Evolutionary conservation across 2,797 vertebrate genomes (phyloP), one percentile per base, ranked within the genome.

Genomic region (Schizopygopsis pylzovi): DNA sequence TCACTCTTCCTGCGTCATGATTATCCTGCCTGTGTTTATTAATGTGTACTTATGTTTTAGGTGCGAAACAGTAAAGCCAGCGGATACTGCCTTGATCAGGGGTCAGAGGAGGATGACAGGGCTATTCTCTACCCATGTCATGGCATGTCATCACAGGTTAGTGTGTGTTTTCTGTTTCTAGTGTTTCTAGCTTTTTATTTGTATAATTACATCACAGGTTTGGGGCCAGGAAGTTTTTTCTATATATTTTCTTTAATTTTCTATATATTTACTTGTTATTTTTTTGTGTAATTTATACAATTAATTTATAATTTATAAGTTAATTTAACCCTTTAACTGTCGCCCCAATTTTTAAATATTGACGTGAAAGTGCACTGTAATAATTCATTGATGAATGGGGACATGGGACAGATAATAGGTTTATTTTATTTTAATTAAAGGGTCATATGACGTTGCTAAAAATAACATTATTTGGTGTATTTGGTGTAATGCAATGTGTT

Each of bases 51-150:
- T 61, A 33, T 63, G 59, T 39, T 79, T 56, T 45, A 99, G 98
- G 98, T 99, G 70, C 95, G 98, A 59, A 99, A 99, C 95, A 99
- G 97, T 94, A 99, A 99, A 92, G 98, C 98, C 76, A 98, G 97
- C 0, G 98, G 98, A 39, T 99, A 99, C 94, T 99, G 98, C 90
- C 91, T 99, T 92, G 98, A 99, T 89, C 98, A 99, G 91, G 98
- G 98, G 11, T 96, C 98, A 0, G 98, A 99, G 85, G 98, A 99
- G 0, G 98, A 99, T 28, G 97, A 99, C 91, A 97, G 95, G 89
- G 98, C 98, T 18, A 99, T 99, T 87, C 96, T 99, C 8, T 99
- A 99, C 75, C 98, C 98, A 0, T 99, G 98, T 90, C 98, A 99
- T 0, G 98, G 98, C 87, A 98, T 99, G 98, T 98, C 98, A 75